Evolutionary conservation across 92 coral and sea anemone genomes (phyloP).

Genomic region (Galaxea fascicularis): DNA sequence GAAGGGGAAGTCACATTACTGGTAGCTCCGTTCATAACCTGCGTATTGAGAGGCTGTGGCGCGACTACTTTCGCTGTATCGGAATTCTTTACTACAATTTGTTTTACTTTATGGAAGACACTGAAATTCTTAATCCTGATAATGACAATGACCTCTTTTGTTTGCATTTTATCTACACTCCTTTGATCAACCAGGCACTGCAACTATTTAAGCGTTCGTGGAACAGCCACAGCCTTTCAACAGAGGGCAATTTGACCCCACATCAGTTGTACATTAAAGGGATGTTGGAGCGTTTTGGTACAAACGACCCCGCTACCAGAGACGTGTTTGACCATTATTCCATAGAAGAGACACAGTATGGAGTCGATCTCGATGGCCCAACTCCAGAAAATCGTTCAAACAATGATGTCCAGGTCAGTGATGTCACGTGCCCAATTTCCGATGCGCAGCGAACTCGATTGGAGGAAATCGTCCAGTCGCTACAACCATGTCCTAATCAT

Average conservation of each 20-base stretch:
- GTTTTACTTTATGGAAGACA: too few species aligned
- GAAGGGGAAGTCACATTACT: too few species aligned
- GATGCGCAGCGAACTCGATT: neutral
- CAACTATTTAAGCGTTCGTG: too few species aligned
- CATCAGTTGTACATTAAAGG: slow-evolving; percentile 20
- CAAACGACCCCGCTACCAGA: neutral
- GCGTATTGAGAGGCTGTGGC: too few species aligned
- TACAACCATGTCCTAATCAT: too few species aligned
- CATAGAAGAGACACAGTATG: neutral
- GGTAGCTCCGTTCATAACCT: too few species aligned
- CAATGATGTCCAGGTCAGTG: slow-evolving; percentile 11
- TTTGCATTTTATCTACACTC: too few species aligned
- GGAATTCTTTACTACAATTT: too few species aligned
- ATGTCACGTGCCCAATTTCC: neutral
- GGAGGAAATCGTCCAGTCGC: neutral
- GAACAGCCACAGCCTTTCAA: slow-evolving; percentile 20
- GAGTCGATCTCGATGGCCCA: neutral
- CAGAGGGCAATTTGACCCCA: neutral
- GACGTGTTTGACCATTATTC: neutral
- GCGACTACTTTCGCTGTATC: too few species aligned
- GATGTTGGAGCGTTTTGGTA: slow-evolving; percentile 5
- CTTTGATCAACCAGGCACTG: too few species aligned
- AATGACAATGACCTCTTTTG: too few species aligned
- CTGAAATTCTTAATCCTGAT: too few species aligned
- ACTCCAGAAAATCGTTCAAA: slow-evolving; percentile 9